Evolutionary conservation across 2,113 vertebrate genomes (phyloP).

Genomic region (Leptobrachium leishanense): DNA sequence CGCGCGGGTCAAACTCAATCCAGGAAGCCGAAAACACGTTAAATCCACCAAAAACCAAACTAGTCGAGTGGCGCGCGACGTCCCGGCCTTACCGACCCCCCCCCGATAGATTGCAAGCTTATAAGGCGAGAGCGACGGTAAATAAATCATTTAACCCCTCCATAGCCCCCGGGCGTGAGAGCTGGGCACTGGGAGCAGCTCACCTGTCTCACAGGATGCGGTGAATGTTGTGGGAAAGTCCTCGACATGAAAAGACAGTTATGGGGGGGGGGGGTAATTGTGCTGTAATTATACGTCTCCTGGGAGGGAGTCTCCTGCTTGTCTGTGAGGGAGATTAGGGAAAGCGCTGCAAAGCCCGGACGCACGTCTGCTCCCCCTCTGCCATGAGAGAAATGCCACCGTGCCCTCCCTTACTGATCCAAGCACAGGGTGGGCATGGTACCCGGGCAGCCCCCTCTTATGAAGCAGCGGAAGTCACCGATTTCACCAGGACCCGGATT

Average conservation of each 20-base stretch:
- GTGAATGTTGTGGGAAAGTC: constrained; percentile 7
- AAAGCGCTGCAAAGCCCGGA: background rate
- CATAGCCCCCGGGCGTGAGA: no score
- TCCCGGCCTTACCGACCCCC: no score
- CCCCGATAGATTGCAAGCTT: no score
- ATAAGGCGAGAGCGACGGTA: no score
- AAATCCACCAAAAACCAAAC: no score
- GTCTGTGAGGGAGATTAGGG: constrained; percentile 7
- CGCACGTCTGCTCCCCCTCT: background rate
- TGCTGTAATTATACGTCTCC: constrained; percentile 25
- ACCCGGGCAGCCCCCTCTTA: no score
- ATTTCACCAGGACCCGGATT: no score
- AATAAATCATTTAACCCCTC: background rate
- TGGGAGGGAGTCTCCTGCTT: constrained; percentile 8
- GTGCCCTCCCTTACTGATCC: background rate
- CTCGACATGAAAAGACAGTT: constrained; percentile 15
- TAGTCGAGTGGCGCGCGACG: no score
- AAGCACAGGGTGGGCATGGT: no score
- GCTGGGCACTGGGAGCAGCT: no score
- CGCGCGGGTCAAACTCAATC: constrained; percentile 17
- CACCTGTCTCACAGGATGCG: background rate
- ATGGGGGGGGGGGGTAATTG: background rate
- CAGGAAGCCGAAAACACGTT: no score
- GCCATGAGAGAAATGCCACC: background rate
- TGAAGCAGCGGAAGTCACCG: no score